phyloP scores from a whole-genome alignment of 2,797 vertebrate species.

The Lacerta viridis region DNA sequence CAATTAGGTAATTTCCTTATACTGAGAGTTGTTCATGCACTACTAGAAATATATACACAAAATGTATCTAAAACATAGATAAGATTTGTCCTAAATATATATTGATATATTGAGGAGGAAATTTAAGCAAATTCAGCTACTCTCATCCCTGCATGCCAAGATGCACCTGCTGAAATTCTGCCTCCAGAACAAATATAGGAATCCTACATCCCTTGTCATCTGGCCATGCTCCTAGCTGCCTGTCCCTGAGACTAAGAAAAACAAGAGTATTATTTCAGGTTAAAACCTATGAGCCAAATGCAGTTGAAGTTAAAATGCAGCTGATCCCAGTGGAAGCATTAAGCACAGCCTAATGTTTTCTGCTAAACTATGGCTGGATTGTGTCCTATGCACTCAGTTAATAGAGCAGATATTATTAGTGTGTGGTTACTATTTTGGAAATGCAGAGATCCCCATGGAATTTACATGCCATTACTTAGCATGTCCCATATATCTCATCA shows the following conservation, averaged over 20 bases:
- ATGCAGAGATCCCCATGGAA: slow-evolving; percentile 41
- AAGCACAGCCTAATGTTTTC: neutral
- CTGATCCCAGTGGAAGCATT: neutral
- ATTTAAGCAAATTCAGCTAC: neutral
- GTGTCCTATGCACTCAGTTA: slow-evolving; percentile 13
- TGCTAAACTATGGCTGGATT: neutral
- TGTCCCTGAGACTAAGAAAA: neutral
- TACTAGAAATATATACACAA: neutral
- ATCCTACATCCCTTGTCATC: neutral
- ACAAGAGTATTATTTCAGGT: neutral
- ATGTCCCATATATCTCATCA: slow-evolving; percentile 48
- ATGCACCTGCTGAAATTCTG: neutral
- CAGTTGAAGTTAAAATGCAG: neutral
- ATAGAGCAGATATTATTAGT: neutral
- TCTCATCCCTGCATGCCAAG: neutral
- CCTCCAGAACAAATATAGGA: neutral
- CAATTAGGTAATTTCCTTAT: neutral
- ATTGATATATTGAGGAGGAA: neutral
- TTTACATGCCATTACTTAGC: slow-evolving; percentile 44
- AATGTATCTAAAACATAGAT: too few species aligned
- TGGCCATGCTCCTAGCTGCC: neutral
- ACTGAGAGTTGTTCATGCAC: neutral
- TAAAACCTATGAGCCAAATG: neutral
- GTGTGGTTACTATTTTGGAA: neutral
- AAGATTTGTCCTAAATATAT: too few species aligned